phyloP scores from a whole-genome alignment of 35 echinoderm and acorn worm species.

The Amphiura filiformis region DNA sequence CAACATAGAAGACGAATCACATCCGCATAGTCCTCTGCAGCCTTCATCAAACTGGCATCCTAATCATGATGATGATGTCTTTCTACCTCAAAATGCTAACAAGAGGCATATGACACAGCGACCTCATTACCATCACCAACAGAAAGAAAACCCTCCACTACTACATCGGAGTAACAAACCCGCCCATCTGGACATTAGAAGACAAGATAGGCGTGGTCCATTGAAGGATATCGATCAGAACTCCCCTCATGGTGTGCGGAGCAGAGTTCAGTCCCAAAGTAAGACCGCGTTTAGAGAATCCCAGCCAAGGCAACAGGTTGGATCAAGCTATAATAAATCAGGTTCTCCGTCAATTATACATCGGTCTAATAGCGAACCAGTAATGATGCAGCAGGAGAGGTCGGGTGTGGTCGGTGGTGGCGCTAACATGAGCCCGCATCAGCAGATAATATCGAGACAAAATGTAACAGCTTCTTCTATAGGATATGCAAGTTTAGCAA shows the following conservation, averaged over 20 bases:
- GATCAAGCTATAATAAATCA: neutral
- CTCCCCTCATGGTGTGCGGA: neutral
- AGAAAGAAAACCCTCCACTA: neutral
- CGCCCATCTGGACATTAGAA: neutral
- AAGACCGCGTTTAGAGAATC: neutral
- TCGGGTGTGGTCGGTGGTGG: no score
- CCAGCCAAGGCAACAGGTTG: neutral
- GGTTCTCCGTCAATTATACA: neutral
- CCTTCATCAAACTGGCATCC: neutral
- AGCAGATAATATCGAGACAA: no score
- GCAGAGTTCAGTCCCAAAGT: neutral
- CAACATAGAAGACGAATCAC: slow-evolving; percentile 36
- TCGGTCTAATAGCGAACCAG: neutral
- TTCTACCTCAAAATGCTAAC: neutral
- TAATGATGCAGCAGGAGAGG: no score
- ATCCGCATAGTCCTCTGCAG: neutral
- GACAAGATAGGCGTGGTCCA: slow-evolving; percentile 54
- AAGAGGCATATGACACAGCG: neutral
- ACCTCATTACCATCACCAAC: neutral
- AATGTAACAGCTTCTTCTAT: neutral
- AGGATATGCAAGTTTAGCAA: neutral
- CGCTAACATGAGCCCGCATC: no score
- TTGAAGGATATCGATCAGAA: slow-evolving; percentile 51
- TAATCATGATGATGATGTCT: neutral
- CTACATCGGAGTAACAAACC: neutral